phyloP scores from a whole-genome alignment of 2,797 vertebrate species.

The Acipenser oxyrinchus region DNA sequence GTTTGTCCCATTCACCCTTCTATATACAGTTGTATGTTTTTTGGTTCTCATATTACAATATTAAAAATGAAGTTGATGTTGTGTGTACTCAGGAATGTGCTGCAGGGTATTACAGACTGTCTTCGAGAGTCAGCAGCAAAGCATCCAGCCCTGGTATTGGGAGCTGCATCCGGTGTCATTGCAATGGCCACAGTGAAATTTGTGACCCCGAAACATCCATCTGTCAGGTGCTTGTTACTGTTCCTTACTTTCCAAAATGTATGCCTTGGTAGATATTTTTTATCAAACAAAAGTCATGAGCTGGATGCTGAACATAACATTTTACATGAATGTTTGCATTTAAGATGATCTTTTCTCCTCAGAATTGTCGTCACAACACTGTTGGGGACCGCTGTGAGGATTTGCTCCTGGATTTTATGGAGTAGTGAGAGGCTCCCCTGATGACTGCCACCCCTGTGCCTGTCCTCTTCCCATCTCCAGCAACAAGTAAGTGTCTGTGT shows the following conservation, averaged over 20 bases:
- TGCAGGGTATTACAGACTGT: conserved; percentile 81
- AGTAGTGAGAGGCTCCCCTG: conserved; percentile 62
- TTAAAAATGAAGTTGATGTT: no score
- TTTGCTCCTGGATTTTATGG: conserved; percentile 83
- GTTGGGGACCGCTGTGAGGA: conserved; percentile 78
- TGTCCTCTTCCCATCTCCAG: conserved; percentile 71
- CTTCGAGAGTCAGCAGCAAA: conserved; percentile 31
- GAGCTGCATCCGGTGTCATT: conserved; percentile 81
- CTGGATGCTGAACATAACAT: no score
- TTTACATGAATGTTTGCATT: no score
- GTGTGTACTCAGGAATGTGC: conserved; percentile 63
- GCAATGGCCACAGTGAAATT: conserved; percentile 77
- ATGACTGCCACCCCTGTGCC: conserved; percentile 82
- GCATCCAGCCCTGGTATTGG: conserved; percentile 66
- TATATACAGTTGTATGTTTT: no score
- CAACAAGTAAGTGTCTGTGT: conserved; percentile 74
- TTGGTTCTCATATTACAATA: no score
- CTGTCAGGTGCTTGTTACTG: conserved; percentile 71
- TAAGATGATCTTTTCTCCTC: conserved; percentile 14
- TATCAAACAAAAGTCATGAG: no score
- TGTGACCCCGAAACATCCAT: conserved; percentile 87
- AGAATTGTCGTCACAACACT: conserved; percentile 88
- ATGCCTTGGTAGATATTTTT: no score
- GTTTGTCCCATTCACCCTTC: no score
- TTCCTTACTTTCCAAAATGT: conserved; percentile 13